Conservation (phyloP, 1,140 invertebrate species). For the Drosophila suzukii region DNA sequence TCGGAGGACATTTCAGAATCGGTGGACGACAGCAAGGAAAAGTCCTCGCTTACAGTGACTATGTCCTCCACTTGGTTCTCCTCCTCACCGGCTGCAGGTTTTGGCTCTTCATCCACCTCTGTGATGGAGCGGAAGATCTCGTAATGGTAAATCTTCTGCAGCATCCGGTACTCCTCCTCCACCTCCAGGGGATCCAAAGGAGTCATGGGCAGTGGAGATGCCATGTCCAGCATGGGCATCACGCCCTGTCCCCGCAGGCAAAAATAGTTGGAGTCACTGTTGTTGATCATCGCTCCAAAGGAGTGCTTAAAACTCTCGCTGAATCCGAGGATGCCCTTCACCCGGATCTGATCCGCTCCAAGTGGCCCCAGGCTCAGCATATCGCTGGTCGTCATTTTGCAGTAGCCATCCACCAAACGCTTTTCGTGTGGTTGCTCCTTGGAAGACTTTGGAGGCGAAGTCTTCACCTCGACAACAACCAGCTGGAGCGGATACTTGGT, state of each 20-base stretch:
- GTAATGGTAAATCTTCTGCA: conserved; percentile 71
- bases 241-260: conserved; percentile 67
- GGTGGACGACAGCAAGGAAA: conserved; percentile 31
- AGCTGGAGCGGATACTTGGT: conserved; percentile 58
- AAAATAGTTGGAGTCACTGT: conserved; percentile 45
- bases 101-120: conserved; percentile 46
- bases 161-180: conserved; percentile 55
- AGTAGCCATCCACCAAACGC: conserved; percentile 49
- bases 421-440: conserved; percentile 1
- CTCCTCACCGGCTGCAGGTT: conserved; percentile 20
- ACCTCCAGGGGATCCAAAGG: conserved; percentile 30
- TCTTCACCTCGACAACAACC: conserved; percentile 11
- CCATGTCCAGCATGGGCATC: conserved; percentile 62
- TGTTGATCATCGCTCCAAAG: conserved; percentile 58
- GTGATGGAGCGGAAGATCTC: conserved; percentile 74
- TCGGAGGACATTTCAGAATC: conserved; percentile 39
- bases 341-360: conserved; percentile 23
- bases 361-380: conserved; percentile 37
- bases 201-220: conserved; percentile 7
- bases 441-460: neutral
- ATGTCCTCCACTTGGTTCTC: conserved; percentile 10
- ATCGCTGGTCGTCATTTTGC: conserved; percentile 41
- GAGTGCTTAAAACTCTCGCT: conserved; percentile 57
- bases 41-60: conserved; percentile 23
- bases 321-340: conserved; percentile 64